Percentiles rank a stretch among this genome's conserved stretches.
Conservation (phyloP, 2,888 invertebrate species). For the Troglohyphantes excavatus region DNA sequence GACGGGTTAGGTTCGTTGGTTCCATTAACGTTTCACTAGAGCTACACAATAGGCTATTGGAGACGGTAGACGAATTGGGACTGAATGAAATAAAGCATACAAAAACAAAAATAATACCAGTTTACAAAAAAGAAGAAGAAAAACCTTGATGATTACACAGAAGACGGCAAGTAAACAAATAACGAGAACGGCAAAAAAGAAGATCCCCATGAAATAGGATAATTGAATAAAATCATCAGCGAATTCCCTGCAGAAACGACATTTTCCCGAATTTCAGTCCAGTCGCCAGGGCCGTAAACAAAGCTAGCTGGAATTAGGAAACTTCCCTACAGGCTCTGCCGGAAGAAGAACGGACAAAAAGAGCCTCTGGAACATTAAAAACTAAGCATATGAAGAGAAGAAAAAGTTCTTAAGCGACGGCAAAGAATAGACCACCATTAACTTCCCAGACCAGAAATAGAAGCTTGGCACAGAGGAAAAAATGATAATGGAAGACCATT, state of each 20-base stretch:
- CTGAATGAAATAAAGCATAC: too few species aligned
- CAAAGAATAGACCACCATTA: constrained; percentile 70
- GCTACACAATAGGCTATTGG: too few species aligned
- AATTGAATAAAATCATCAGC: not conserved
- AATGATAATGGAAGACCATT: constrained; percentile 49
- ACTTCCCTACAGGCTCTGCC: not conserved
- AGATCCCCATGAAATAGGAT: not conserved
- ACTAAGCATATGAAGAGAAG: constrained; percentile 16
- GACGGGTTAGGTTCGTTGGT: too few species aligned
- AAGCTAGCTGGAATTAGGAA: not conserved
- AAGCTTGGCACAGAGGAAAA: constrained; percentile 1
- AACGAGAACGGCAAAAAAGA: not conserved
- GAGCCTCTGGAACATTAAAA: constrained; percentile 36
- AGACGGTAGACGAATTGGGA: too few species aligned
- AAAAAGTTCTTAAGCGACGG: constrained; percentile 42
- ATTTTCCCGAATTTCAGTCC: not conserved
- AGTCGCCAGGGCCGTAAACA: constrained; percentile 10
- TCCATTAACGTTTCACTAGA: too few species aligned
- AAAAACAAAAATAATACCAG: too few species aligned
- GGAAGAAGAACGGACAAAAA: constrained; percentile 17
- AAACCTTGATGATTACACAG: too few species aligned
- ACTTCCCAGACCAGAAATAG: constrained; percentile 55
- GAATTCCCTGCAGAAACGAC: not conserved
- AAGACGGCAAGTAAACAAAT: not conserved
- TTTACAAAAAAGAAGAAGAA: too few species aligned